Conservation (phyloP, 2,888 invertebrate species). For the Belgica antarctica region DNA sequence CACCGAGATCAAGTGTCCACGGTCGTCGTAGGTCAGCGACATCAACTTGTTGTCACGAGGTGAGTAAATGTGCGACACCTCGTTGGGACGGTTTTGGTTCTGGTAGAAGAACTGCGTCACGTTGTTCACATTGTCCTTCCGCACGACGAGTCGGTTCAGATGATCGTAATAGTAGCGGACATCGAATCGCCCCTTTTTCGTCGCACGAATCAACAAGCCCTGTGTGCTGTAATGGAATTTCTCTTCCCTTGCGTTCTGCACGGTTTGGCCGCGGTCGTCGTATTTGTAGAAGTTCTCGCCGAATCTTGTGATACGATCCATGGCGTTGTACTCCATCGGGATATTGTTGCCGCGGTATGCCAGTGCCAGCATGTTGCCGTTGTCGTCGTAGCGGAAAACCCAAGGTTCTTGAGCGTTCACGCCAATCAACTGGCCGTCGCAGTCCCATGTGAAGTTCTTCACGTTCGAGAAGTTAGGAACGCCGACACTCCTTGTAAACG, state of each 20-base stretch:
- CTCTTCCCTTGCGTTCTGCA: slow-evolving; percentile 88
- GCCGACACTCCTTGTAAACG: slow-evolving; percentile 84
- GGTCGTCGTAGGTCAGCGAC: slow-evolving; percentile 88
- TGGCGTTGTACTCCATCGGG: slow-evolving; percentile 88
- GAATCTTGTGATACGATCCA: slow-evolving; percentile 89
- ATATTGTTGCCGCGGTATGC: slow-evolving; percentile 86
- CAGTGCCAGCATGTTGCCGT: slow-evolving; percentile 86
- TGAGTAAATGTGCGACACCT: slow-evolving; percentile 91
- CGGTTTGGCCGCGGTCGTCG: slow-evolving; percentile 84
- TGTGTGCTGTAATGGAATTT: slow-evolving; percentile 92
- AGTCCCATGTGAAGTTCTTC: slow-evolving; percentile 93
- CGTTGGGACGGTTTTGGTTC: slow-evolving; percentile 76
- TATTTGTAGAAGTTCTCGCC: slow-evolving; percentile 89
- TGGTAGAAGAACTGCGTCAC: slow-evolving; percentile 96
- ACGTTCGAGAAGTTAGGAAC: slow-evolving; percentile 87
- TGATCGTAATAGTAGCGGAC: slow-evolving; percentile 91
- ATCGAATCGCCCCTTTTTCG: slow-evolving; percentile 84
- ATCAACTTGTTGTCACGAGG: slow-evolving; percentile 88
- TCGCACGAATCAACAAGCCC: slow-evolving; percentile 81
- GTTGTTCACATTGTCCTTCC: slow-evolving; percentile 90
- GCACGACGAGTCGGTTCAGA: slow-evolving; percentile 79
- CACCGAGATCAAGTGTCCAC: slow-evolving; percentile 83
- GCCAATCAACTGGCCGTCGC: slow-evolving; percentile 87
- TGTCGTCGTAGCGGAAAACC: slow-evolving; percentile 88
- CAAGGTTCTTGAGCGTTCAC: slow-evolving; percentile 91